phyloP scores from a whole-genome alignment of 2,113 vertebrate genomes.

The Myanophis thanlyinensis region DNA sequence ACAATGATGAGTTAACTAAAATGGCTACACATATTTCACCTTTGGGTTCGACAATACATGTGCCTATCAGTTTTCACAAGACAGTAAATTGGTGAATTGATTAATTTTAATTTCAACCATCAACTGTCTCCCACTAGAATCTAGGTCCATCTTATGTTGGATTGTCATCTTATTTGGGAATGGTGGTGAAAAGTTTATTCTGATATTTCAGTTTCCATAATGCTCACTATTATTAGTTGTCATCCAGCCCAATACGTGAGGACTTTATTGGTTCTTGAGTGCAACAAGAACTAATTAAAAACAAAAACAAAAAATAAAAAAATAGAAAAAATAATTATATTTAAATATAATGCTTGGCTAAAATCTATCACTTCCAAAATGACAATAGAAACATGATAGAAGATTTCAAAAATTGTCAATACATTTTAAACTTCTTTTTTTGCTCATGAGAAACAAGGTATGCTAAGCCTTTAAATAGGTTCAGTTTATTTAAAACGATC shows the following conservation, averaged over 20 bases:
- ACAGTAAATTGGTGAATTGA: not conserved
- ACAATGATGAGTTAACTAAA: no score
- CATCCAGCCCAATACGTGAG: not conserved
- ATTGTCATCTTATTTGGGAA: not conserved
- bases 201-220: not conserved
- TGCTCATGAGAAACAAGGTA: not conserved
- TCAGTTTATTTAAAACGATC: not conserved
- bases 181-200: no score
- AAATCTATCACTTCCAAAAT: not conserved
- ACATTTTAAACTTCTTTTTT: not conserved
- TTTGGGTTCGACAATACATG: no score
- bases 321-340: not conserved
- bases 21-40: no score
- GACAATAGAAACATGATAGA: not conserved
- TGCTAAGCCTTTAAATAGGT: not conserved
- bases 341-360: not conserved
- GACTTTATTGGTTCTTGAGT: not conserved
- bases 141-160: not conserved
- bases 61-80: not conserved
- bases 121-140: not conserved
- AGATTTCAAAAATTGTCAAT: not conserved
- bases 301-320: not conserved
- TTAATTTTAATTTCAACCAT: slow-evolving; percentile 9
- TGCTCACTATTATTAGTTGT: not conserved
- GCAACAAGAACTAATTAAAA: not conserved